Percentiles rank a stretch among this genome's conserved stretches.
Conservation (phyloP, 2,797 vertebrate species). For the Xerus rutilus region DNA sequence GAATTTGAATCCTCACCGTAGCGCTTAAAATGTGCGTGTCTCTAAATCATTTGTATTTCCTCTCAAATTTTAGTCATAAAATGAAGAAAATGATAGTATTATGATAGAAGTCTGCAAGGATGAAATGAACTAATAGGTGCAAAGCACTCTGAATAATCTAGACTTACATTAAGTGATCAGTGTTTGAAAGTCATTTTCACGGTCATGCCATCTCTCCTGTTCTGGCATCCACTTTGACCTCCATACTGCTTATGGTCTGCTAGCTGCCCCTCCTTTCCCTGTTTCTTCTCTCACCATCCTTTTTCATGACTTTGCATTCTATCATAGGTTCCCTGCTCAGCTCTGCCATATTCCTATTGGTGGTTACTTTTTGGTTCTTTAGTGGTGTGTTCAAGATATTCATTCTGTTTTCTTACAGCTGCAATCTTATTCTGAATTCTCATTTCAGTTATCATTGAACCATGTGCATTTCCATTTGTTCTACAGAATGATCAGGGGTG, state of each 20-base stretch:
- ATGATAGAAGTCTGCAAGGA: background rate
- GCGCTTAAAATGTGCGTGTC: background rate
- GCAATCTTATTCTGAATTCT: background rate
- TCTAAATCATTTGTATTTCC: background rate
- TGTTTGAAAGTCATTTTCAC: background rate
- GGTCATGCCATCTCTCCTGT: accelerated
- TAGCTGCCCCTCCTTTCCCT: background rate
- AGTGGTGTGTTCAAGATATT: background rate
- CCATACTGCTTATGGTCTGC: background rate
- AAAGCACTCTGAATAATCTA: background rate
- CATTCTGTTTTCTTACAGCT: background rate
- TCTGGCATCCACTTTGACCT: background rate
- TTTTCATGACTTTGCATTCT: background rate
- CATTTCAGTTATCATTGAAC: background rate
- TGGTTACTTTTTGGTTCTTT: background rate
- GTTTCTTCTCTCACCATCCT: background rate
- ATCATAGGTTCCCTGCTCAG: background rate
- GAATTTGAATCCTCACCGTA: background rate
- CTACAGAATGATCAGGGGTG: background rate
- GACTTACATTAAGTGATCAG: too few species aligned
- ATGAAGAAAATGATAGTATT: background rate
- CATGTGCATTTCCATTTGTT: background rate
- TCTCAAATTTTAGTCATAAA: background rate
- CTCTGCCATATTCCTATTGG: background rate
- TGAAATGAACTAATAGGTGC: background rate